Conservation (phyloP, 1,140 invertebrate species). For the Nephotettix cincticeps region DNA sequence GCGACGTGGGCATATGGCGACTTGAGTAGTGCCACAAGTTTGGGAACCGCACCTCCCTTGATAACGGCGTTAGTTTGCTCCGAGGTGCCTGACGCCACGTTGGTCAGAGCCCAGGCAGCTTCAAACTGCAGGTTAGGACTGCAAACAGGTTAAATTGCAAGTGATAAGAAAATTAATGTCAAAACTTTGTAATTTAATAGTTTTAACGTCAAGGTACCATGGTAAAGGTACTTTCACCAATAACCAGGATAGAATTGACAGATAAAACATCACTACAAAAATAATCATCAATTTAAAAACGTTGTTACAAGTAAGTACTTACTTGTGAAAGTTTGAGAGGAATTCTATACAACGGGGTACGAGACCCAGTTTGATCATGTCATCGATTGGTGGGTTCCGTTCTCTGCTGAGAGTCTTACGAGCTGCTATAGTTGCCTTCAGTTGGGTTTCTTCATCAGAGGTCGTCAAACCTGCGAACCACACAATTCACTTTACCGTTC, state of each 20-base stretch:
- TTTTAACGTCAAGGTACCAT: too few relatives aligned
- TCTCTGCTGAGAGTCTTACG: constrained; percentile 91
- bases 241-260: too few relatives aligned
- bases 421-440: constrained; percentile 70
- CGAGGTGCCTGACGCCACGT: constrained; percentile 84
- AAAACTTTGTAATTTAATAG: too few relatives aligned
- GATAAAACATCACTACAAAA: too few relatives aligned
- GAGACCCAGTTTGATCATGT: constrained; percentile 83
- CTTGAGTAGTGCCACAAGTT: constrained; percentile 74
- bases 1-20: constrained; percentile 76
- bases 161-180: too few relatives aligned
- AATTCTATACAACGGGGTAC: constrained; percentile 84
- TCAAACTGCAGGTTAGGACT: constrained; percentile 94
- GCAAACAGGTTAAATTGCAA: too few relatives aligned
- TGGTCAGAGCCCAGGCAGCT: constrained; percentile 96
- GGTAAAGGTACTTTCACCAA: too few relatives aligned
- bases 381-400: constrained; percentile 91
- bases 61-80: constrained; percentile 69
- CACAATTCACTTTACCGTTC: background rate
- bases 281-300: too few relatives aligned
- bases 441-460: constrained; percentile 58
- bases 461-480: constrained; percentile 56
- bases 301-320: too few relatives aligned
- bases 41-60: constrained; percentile 78
- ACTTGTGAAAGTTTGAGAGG: constrained; percentile 68